Percentiles rank a stretch among this genome's conserved stretches.
Evolutionary conservation across 2,888 invertebrate species (phyloP).

Genomic region (Opisthograptis luteolata): DNA sequence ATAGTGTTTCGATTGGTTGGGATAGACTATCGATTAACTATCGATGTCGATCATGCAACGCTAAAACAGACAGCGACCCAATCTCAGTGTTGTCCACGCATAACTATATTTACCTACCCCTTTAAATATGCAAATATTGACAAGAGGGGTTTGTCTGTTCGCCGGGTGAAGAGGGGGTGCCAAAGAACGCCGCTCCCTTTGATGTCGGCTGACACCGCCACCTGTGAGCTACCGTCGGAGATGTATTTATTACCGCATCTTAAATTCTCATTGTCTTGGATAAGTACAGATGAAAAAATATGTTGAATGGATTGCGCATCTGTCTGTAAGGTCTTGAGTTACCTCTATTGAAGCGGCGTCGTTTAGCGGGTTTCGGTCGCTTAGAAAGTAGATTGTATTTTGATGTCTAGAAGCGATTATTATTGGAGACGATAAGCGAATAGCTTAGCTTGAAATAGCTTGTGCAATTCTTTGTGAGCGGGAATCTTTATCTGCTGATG

Average conservation of each 20-base stretch:
- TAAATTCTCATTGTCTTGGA: slow-evolving; percentile 41
- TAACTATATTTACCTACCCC: slow-evolving; percentile 53
- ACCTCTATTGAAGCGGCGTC: slow-evolving; percentile 23
- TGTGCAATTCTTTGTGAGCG: too few species aligned
- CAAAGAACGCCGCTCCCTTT: slow-evolving; percentile 68
- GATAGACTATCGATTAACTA: too few species aligned
- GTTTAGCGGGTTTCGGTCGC: slow-evolving; percentile 17
- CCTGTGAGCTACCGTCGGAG: slow-evolving; percentile 52
- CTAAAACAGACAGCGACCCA: too few species aligned
- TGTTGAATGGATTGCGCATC: slow-evolving; percentile 30
- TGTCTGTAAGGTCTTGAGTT: slow-evolving; percentile 29
- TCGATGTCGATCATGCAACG: too few species aligned
- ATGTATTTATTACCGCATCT: slow-evolving; percentile 46
- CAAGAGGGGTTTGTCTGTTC: slow-evolving; percentile 33
- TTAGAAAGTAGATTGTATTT: not conserved
- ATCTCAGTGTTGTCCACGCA: slow-evolving; percentile 39
- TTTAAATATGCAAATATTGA: slow-evolving; percentile 71
- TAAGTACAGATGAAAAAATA: slow-evolving; percentile 31
- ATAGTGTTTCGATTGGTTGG: too few species aligned
- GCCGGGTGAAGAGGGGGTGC: slow-evolving; percentile 30
- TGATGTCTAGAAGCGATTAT: too few species aligned
- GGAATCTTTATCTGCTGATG: too few species aligned
- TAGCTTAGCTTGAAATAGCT: too few species aligned
- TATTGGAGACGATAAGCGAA: too few species aligned
- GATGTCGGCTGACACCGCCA: slow-evolving; percentile 56